phyloP scores from a whole-genome alignment of 2,797 vertebrate species.

The Cynopterus sphinx region DNA sequence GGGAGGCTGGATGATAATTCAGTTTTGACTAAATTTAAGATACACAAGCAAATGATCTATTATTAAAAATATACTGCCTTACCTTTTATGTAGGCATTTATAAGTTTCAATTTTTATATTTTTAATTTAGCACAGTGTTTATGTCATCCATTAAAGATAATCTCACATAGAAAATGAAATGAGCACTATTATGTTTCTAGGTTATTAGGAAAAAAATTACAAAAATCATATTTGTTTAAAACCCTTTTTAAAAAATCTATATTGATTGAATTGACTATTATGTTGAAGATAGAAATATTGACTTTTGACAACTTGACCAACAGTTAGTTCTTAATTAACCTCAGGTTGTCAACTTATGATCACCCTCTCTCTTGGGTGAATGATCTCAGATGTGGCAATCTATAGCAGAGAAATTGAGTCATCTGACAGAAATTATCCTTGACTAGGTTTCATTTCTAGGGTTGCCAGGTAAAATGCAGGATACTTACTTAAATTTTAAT shows the following conservation, averaged over 20 bases:
- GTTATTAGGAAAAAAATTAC: slow-evolving; percentile 40
- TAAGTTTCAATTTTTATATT: slow-evolving; percentile 27
- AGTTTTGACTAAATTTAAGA: slow-evolving; percentile 49
- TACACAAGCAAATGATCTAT: not conserved
- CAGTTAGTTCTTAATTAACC: slow-evolving; percentile 88
- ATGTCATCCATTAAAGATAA: not conserved
- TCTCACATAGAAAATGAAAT: not conserved
- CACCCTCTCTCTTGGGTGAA: slow-evolving; percentile 73
- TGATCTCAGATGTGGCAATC: slow-evolving; percentile 70
- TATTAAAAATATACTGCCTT: not conserved
- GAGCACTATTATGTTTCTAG: not conserved
- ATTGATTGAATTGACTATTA: slow-evolving; percentile 86
- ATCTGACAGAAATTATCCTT: slow-evolving; percentile 59
- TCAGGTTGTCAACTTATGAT: slow-evolving; percentile 78
- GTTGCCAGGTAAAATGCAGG: not conserved
- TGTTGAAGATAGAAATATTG: slow-evolving; percentile 82
- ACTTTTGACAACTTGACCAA: slow-evolving; percentile 77
- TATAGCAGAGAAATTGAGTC: slow-evolving; percentile 71
- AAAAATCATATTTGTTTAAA: slow-evolving; percentile 63
- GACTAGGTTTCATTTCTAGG: not conserved
- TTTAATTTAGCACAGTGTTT: slow-evolving; percentile 19
- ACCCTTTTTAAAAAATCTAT: slow-evolving; percentile 52
- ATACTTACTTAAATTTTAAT: not conserved
- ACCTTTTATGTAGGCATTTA: slow-evolving; percentile 25
- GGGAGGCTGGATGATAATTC: not conserved